Conservation (phyloP, 2,888 invertebrate species). For the Polydrusus tereticollis region DNA sequence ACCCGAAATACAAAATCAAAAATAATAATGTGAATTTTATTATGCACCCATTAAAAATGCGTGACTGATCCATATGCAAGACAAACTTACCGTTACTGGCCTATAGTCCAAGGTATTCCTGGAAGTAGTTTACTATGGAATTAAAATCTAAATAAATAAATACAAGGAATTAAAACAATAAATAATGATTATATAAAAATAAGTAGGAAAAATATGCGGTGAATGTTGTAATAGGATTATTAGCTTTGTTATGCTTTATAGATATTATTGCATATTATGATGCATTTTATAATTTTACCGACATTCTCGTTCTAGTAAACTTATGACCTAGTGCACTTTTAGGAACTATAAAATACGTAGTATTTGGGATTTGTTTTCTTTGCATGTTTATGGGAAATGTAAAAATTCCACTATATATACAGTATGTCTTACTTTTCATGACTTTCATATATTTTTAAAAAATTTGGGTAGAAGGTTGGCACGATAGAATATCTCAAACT, state of each 20-base stretch:
- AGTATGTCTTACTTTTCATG: no score
- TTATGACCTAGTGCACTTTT: slow-evolving; percentile 6
- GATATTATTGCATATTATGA: not conserved
- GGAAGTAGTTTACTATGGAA: slow-evolving; percentile 4
- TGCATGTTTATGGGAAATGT: no score
- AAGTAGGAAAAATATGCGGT: slow-evolving; percentile 9
- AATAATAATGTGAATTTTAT: not conserved
- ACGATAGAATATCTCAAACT: no score
- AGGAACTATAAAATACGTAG: not conserved
- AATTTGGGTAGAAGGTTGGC: no score
- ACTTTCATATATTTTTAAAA: no score
- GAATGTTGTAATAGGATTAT: slow-evolving; percentile 18
- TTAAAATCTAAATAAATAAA: slow-evolving; percentile 1
- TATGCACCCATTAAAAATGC: not conserved
- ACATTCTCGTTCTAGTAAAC: slow-evolving; percentile 4
- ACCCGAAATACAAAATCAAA: no score
- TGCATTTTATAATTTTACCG: slow-evolving; percentile 6
- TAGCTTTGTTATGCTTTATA: not conserved
- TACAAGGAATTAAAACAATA: slow-evolving; percentile 26
- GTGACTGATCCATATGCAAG: no score
- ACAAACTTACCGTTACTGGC: not conserved
- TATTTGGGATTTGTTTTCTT: no score
- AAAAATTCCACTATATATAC: no score
- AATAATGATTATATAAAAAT: slow-evolving; percentile 26
- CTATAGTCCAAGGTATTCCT: not conserved